Evolutionary conservation across 2,888 invertebrate genomes (phyloP).

Genomic region (Drosophila merina): DNA sequence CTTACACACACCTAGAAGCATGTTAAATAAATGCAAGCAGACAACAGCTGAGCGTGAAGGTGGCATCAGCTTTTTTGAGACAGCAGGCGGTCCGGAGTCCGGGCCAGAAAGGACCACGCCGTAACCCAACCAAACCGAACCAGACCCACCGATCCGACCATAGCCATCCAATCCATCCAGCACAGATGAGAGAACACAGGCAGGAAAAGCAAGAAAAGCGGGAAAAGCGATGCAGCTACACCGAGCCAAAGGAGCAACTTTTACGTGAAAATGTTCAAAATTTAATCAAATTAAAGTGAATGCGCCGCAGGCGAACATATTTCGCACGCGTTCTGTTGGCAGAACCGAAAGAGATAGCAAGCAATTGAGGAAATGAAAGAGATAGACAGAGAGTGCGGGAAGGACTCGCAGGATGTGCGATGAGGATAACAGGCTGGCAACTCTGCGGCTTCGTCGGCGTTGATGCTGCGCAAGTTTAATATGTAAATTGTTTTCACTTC

Average conservation of each 20-base stretch:
- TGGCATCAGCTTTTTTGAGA: conserved; percentile 53
- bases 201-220: conserved; percentile 17
- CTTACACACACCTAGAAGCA: conserved; percentile 3
- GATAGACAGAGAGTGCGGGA: conserved; percentile 9
- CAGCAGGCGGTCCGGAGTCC: conserved; percentile 45
- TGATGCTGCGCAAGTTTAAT: conserved; percentile 73
- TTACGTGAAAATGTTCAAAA: conserved; percentile 81
- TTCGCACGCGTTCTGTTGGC: conserved; percentile 65
- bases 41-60: conserved; percentile 71
- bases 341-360: conserved; percentile 40
- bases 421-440: conserved; percentile 42
- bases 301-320: conserved; percentile 77
- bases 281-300: conserved; percentile 82
- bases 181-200: conserved; percentile 21
- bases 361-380: background rate
- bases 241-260: conserved; percentile 73
- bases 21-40: conserved; percentile 48
- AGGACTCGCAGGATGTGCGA: conserved; percentile 10
- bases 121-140: conserved; percentile 27
- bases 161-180: conserved; percentile 38
- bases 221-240: conserved; percentile 29
- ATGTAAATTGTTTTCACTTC: conserved; percentile 80
- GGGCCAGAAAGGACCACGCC: conserved; percentile 18
- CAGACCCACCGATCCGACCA: conserved; percentile 38
- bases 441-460: conserved; percentile 22